Percentiles rank a stretch among this genome's conserved stretches.
These are phyloP conservation scores for Microcebus ravelobensis DNA, from an alignment of 2,113 vertebrate species.

Conservation along the genomic window DNA sequence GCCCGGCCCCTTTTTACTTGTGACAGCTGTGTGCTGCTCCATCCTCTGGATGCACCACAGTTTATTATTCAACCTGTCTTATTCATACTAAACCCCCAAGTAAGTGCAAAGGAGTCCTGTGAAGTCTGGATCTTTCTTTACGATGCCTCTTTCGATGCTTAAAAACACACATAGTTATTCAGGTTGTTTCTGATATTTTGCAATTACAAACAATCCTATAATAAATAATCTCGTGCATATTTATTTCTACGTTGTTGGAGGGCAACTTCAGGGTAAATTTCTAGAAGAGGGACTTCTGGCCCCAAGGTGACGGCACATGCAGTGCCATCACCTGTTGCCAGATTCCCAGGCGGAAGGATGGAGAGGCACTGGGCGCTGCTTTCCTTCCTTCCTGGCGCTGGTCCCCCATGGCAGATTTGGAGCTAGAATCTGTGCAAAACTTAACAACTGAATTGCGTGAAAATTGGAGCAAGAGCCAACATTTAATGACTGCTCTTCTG, in stretches of 20 bases:
- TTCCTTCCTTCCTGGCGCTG: neutral
- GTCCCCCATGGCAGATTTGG: accelerated
- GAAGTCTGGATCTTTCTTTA: too few species aligned
- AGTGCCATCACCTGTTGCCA: neutral
- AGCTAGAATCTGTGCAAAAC: neutral
- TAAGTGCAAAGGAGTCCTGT: too few species aligned
- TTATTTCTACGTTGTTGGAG: too few species aligned
- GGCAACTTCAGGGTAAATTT: neutral
- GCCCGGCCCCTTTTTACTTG: neutral
- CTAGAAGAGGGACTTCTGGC: neutral
- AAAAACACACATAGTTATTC: too few species aligned
- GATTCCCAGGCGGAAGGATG: accelerated
- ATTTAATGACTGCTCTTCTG: neutral
- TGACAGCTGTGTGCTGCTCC: accelerated
- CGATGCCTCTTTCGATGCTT: too few species aligned
- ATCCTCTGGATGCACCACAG: accelerated
- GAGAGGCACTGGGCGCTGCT: accelerated
- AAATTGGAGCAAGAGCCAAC: neutral
- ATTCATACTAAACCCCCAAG: too few species aligned
- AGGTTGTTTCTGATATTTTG: neutral
- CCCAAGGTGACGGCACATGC: accelerated
- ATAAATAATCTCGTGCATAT: accelerated
- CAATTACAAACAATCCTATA: accelerated
- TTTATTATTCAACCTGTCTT: accelerated
- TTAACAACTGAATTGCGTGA: neutral